Conservation (phyloP, 2,113 vertebrate species). For the Larimichthys crocea region DNA sequence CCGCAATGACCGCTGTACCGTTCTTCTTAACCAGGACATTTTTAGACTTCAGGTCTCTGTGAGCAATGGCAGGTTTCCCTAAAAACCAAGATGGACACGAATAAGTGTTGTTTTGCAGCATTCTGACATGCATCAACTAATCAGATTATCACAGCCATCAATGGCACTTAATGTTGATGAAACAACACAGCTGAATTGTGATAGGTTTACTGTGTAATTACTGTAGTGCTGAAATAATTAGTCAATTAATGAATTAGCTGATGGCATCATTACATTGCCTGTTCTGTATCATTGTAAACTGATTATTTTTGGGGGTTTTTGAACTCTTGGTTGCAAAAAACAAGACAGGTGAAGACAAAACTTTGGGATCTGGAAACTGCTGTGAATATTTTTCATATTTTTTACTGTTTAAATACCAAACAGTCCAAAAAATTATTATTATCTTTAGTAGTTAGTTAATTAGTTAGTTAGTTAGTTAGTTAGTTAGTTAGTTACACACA, state of each 20-base stretch:
- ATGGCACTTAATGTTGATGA: background rate
- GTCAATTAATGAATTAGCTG: too few relatives aligned
- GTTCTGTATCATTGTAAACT: too few relatives aligned
- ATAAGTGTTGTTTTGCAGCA: background rate
- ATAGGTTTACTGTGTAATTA: background rate
- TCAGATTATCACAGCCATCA: background rate
- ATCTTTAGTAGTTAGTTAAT: too few relatives aligned
- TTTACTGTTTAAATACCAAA: too few relatives aligned
- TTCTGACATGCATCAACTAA: background rate
- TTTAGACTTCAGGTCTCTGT: conserved; percentile 98
- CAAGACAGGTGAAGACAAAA: too few relatives aligned
- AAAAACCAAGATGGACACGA: conserved; percentile 14
- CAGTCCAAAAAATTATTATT: too few relatives aligned
- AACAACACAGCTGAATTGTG: background rate
- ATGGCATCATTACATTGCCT: too few relatives aligned
- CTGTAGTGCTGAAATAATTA: background rate
- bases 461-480: too few relatives aligned
- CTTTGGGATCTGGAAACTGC: too few relatives aligned
- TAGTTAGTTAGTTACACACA: background rate
- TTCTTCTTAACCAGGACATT: conserved; percentile 98
- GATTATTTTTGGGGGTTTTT: too few relatives aligned
- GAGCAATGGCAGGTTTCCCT: conserved; percentile 98
- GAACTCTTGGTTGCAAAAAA: too few relatives aligned
- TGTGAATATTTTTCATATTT: too few relatives aligned
- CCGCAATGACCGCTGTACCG: conserved; percentile 93